These are phyloP conservation scores for Merluccius polli DNA, from an alignment of 2,797 vertebrate species.

Conservation along the genomic window DNA sequence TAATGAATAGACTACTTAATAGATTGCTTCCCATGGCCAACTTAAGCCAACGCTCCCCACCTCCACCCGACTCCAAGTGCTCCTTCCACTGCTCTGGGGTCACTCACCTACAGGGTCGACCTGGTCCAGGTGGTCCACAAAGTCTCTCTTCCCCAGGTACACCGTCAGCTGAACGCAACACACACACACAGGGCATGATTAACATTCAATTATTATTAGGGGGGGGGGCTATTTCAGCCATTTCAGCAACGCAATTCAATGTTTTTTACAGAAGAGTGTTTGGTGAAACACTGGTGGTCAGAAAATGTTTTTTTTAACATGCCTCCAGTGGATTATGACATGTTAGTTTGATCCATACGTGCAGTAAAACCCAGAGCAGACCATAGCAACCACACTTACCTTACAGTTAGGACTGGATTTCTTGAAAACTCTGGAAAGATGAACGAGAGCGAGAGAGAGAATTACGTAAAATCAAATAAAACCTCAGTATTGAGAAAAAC, in stretches of 20 bases:
- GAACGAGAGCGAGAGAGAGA: neutral
- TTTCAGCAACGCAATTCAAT: too few species aligned
- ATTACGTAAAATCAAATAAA: neutral
- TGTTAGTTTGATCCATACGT: neutral
- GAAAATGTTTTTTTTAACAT: too few species aligned
- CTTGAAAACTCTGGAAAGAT: slow-evolving; percentile 83
- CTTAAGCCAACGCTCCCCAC: neutral
- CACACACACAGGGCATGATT: neutral
- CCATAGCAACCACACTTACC: slow-evolving; percentile 62
- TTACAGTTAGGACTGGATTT: slow-evolving; percentile 91
- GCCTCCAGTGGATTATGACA: neutral
- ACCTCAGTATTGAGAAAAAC: neutral
- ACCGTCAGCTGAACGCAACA: slow-evolving; percentile 76
- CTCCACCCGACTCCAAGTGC: neutral
- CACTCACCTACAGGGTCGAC: slow-evolving; percentile 84
- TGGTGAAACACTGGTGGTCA: too few species aligned
- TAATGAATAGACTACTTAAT: neutral
- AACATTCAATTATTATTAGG: too few species aligned
- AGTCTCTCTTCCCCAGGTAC: slow-evolving; percentile 88
- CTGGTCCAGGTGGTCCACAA: slow-evolving; percentile 83
- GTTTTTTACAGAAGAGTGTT: too few species aligned
- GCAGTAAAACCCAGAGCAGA: neutral
- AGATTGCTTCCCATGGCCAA: neutral
- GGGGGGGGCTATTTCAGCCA: too few species aligned
- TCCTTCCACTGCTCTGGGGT: neutral